Evolutionary conservation across 1,140 invertebrate genomes (phyloP).

Genomic region (Drosophila nigrodunni): DNA sequence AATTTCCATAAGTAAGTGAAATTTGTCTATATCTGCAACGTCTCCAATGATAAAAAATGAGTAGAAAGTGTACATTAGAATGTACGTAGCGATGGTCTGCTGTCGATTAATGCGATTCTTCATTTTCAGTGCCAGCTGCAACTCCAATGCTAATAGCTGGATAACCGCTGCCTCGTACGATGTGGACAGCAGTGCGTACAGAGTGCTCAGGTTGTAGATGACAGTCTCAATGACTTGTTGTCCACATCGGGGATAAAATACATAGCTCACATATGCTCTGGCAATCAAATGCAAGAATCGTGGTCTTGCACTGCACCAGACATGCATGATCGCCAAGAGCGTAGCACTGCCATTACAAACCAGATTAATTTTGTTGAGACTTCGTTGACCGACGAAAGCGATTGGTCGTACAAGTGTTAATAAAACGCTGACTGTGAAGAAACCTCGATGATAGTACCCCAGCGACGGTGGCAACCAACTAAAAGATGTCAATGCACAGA

Average conservation of each 20-base stretch:
- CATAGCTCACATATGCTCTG: slow-evolving; percentile 33
- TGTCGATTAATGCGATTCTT: slow-evolving; percentile 13
- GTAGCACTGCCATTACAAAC: slow-evolving; percentile 34
- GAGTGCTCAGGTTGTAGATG: slow-evolving; percentile 45
- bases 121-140: slow-evolving; percentile 41
- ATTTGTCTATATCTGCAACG: slow-evolving; percentile 27
- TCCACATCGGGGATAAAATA: slow-evolving; percentile 16
- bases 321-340: slow-evolving; percentile 18
- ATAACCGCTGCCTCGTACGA: slow-evolving; percentile 57
- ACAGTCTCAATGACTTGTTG: slow-evolving; percentile 10
- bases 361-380: background rate
- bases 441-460: slow-evolving; percentile 35
- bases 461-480: slow-evolving; percentile 36
- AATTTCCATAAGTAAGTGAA: slow-evolving; percentile 5
- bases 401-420: slow-evolving; percentile 38
- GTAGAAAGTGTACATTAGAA: slow-evolving; percentile 55
- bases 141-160: slow-evolving; percentile 48
- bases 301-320: background rate
- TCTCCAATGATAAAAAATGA: slow-evolving; percentile 51
- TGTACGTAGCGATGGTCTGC: slow-evolving; percentile 19
- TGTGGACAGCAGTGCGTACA: slow-evolving; percentile 51
- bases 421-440: slow-evolving; percentile 31
- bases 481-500: slow-evolving; percentile 26
- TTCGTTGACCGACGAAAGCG: background rate
- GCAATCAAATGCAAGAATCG: slow-evolving; percentile 18